Evolutionary conservation across 2,888 invertebrate species (phyloP).

Genomic region (Hoplodrina blanda): DNA sequence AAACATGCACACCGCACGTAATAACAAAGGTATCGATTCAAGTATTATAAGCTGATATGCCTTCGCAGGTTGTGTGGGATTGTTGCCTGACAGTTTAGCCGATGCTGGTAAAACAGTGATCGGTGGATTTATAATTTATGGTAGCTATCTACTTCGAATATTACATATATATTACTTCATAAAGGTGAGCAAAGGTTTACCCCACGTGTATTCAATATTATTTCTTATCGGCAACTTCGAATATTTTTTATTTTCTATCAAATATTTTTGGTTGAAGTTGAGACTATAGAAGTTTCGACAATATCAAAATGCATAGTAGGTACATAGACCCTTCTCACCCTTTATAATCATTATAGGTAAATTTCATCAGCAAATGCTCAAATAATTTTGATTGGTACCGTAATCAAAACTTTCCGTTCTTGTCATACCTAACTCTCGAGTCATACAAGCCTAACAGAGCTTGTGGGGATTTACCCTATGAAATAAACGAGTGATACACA

Average conservation of each 20-base stretch:
- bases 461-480: not conserved
- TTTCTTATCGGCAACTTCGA: not conserved
- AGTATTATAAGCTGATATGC: slow-evolving; percentile 15
- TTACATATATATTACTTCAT: slow-evolving; percentile 17
- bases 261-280: not conserved
- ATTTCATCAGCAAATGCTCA: not conserved
- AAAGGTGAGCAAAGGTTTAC: slow-evolving; percentile 1
- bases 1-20: not conserved
- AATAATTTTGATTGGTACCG: not conserved
- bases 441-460: not conserved
- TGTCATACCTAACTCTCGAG: not conserved
- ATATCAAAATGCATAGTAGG: not conserved
- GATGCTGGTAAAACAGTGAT: slow-evolving; percentile 4
- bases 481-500: not conserved
- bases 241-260: not conserved
- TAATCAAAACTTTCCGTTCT: not conserved
- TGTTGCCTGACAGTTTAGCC: slow-evolving; percentile 27
- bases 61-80: slow-evolving; percentile 13
- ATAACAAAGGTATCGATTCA: slow-evolving; percentile 23
- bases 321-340: too few relatives aligned
- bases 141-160: not conserved
- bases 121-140: not conserved
- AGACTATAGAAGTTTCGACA: not conserved
- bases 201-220: not conserved
- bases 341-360: too few relatives aligned